Conservation (phyloP, 2,797 vertebrate genomes). For the Mormyrops boulengeri region DNA sequence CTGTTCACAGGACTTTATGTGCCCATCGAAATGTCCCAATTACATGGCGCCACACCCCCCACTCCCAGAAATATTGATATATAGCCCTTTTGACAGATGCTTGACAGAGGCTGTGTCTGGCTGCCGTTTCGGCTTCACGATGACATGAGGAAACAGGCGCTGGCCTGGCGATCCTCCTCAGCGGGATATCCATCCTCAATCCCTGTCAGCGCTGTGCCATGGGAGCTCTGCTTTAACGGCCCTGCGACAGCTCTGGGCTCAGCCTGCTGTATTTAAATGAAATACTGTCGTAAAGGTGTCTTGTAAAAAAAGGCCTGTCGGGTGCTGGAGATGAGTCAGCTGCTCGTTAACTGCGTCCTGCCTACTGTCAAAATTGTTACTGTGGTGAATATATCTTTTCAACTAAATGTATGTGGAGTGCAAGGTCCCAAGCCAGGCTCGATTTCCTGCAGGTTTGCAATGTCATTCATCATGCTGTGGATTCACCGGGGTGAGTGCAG, state of each 20-base stretch:
- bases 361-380: slow-evolving; percentile 26
- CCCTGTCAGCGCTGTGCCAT: slow-evolving; percentile 54
- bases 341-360: background rate
- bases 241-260: slow-evolving; percentile 39
- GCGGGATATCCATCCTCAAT: slow-evolving; percentile 60
- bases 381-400: slow-evolving; percentile 12
- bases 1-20: background rate
- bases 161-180: slow-evolving; percentile 51
- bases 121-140: slow-evolving; percentile 47
- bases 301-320: slow-evolving; percentile 47
- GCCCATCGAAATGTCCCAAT: background rate
- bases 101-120: slow-evolving; percentile 59
- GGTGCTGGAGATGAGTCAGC: slow-evolving; percentile 28
- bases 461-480: slow-evolving; percentile 60
- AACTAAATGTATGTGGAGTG: background rate
- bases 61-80: slow-evolving; percentile 8
- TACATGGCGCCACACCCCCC: background rate
- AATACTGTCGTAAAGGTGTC: slow-evolving; percentile 47
- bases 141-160: slow-evolving; percentile 54
- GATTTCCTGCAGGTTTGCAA: slow-evolving; percentile 60
- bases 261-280: slow-evolving; percentile 30
- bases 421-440: slow-evolving; percentile 32
- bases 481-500: slow-evolving; percentile 62
- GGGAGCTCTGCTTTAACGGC: slow-evolving; percentile 53
- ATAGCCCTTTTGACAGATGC: slow-evolving; percentile 22